Evolutionary conservation across 2,888 invertebrate species (phyloP), one percentile per base, ranked within the genome.

Genomic region (Pandemis cinnamomeana): DNA sequence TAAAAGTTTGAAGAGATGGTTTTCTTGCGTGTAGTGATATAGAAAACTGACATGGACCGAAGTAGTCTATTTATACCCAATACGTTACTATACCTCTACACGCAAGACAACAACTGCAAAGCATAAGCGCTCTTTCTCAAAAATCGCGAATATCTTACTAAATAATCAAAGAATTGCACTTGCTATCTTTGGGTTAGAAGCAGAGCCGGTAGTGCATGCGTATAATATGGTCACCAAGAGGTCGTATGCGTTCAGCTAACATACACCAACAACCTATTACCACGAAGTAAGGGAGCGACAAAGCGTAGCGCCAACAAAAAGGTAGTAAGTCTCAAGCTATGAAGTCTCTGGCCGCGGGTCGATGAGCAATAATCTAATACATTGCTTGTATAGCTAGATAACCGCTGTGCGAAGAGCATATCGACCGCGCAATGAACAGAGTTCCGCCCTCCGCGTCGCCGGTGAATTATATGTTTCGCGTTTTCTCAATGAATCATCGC

Each of bases 401-500:
- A 15, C 3, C 20, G 20, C 7, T 55, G 8, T 20, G 20, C 20
- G 20, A 8, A 8, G 8, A 15, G 15, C 6, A 15, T 20, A 2
- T 20, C 55, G 8, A 55, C 7, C 55, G 7, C 55, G 55, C 55
- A 55, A 55, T 55, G 55, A 20, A 55, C 55, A n/a, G 7, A 7
- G 55, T 8, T 2, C 7, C 13, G 8, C 8, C 7, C 15, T 55
- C 2, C 15, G 2, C 51, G 55, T 55, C 55, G 55, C 20, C 20
- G 15, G 55, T 55, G n/a, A 51, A 55, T 55, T 55, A 55, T n/a
- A 55, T 20, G 55, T 20, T n/a, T 51, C 15, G 53, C 53, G 5
- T 53, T 20, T 15, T 55, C 55, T 8, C 55, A 15, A 68, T 48
- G 73, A 69, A 64, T 69, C 73, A 67, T 51, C 64, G 42, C 48